A percentile compares a stretch with the other conserved stretches of the same genome.
phyloP scores from a whole-genome alignment of 2,888 invertebrate species.

The Himalopsyche japonica region DNA sequence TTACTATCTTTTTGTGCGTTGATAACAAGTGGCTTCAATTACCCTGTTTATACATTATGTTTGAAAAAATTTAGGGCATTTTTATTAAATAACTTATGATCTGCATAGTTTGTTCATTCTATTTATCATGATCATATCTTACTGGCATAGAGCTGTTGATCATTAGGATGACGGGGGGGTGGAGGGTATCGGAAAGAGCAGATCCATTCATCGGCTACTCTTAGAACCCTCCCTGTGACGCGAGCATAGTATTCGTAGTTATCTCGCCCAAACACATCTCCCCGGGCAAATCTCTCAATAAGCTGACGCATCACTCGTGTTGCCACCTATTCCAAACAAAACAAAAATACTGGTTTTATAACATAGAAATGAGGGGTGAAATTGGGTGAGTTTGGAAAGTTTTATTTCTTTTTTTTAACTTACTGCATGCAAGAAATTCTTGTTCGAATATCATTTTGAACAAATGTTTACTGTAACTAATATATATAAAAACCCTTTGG shows the following conservation, averaged over 20 bases:
- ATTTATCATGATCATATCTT: constrained; percentile 47
- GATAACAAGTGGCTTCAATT: too few relatives aligned
- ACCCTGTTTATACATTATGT: too few relatives aligned
- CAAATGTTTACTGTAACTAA: too few relatives aligned
- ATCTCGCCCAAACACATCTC: constrained; percentile 90
- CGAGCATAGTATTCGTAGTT: constrained; percentile 96
- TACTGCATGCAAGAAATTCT: too few relatives aligned
- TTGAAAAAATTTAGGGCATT: too few relatives aligned
- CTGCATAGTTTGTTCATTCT: too few relatives aligned
- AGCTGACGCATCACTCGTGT: constrained; percentile 95
- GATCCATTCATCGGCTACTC: constrained; percentile 94
- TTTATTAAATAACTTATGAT: too few relatives aligned
- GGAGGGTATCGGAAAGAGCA: constrained; percentile 92
- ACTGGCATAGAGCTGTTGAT: constrained; percentile 71
- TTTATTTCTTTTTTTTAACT: too few relatives aligned
- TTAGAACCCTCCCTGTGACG: constrained; percentile 88
- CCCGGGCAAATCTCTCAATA: constrained; percentile 95
- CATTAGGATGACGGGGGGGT: constrained; percentile 64
- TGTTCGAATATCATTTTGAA: too few relatives aligned
- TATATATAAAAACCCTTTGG: too few relatives aligned
- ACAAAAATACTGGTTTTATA: not conserved
- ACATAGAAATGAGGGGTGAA: not conserved
- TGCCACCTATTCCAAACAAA: constrained; percentile 70
- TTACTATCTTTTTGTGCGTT: too few relatives aligned
- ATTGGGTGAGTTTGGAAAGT: too few relatives aligned